Base-by-base conservation (phyloP, 2,113 vertebrate species). In the Delphinapterus leucas region DNA sequence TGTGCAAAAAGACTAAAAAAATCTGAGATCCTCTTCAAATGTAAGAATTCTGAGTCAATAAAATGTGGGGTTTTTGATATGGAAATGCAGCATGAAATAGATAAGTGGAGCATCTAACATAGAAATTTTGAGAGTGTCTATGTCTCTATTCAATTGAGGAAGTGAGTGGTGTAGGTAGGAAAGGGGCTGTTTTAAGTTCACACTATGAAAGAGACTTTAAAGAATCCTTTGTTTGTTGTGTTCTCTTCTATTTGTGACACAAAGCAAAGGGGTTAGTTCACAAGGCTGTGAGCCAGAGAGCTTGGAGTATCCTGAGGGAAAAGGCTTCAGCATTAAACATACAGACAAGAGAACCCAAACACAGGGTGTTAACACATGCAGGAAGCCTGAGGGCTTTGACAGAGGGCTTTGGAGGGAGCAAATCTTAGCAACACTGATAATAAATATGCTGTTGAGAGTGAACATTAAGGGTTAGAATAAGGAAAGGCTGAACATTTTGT, bases 391-490 rank as follows among this genome's bases (percentile, higher is more conserved):
- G 47, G 47, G 47, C 47, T 79, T 79, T 71, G 71, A 28, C 63
- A 90, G n/a, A 88, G 53, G 81, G 3, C 15, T 96, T 88, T 85
- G 36, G n/a, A 93, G 18, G 53, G 23, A 61, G 36, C 5, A 91
- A 91, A 74, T 88, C 21, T 95, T 68, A 90, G 91, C 55, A 88
- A 82, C 41, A 91, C 17, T 18, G 47, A 74, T 55, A 49, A 93
- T 79, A 87, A 95, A 68, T 88, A 85, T 7, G 20, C 25, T 49
- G 25, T 71, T 90, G 81, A 61, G 93, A 93, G 90, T 86, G n/a
- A 6, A 63, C 47, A 63, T 44, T 84, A 74, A 58, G 0, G 94
- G 86, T 76, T 44, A 73, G 28, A 65, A 41, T 73, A 86, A 91
- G 71, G 36, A 82, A 88, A 68, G 23, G 7, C 53, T 88, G 55